Conservation (phyloP, 2,888 invertebrate genomes). For the Cheilosia grossa region DNA sequence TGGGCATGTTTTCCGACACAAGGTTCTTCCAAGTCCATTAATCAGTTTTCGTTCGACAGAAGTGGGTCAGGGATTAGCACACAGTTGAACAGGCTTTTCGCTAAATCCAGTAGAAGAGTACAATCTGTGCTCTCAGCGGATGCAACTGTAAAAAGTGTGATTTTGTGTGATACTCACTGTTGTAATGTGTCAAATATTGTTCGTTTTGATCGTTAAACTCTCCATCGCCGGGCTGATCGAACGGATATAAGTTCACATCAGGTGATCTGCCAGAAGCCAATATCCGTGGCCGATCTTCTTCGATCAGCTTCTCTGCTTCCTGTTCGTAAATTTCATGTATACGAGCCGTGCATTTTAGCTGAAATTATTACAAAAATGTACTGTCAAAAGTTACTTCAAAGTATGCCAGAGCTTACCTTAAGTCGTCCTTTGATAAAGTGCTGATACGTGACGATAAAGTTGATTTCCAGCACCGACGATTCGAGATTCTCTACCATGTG, state of each 20-base stretch:
- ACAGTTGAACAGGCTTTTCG: not conserved
- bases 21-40: slow-evolving; percentile 37
- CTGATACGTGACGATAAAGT: slow-evolving; percentile 81
- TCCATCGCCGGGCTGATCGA: slow-evolving; percentile 80
- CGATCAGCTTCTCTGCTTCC: slow-evolving; percentile 81
- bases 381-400: not conserved
- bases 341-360: slow-evolving; percentile 82
- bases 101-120: too few species aligned
- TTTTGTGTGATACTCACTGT: slow-evolving; percentile 78
- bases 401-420: slow-evolving; percentile 77
- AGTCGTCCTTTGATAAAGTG: slow-evolving; percentile 82
- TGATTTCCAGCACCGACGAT: slow-evolving; percentile 81
- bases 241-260: slow-evolving; percentile 81
- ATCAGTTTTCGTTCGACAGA: slow-evolving; percentile 49
- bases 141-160: not conserved
- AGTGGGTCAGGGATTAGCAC: slow-evolving; percentile 32
- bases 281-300: slow-evolving; percentile 83
- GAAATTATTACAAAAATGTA: not conserved
- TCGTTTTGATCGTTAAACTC: slow-evolving; percentile 81
- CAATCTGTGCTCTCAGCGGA: too few species aligned
- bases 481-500: slow-evolving; percentile 81
- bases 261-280: slow-evolving; percentile 83
- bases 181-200: slow-evolving; percentile 80
- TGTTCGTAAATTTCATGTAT: slow-evolving; percentile 82
- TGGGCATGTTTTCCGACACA: slow-evolving; percentile 51